These are phyloP conservation scores for Lepidothrix coronata DNA, from an alignment of 2,113 vertebrate genomes.

Conservation along the genomic window DNA sequence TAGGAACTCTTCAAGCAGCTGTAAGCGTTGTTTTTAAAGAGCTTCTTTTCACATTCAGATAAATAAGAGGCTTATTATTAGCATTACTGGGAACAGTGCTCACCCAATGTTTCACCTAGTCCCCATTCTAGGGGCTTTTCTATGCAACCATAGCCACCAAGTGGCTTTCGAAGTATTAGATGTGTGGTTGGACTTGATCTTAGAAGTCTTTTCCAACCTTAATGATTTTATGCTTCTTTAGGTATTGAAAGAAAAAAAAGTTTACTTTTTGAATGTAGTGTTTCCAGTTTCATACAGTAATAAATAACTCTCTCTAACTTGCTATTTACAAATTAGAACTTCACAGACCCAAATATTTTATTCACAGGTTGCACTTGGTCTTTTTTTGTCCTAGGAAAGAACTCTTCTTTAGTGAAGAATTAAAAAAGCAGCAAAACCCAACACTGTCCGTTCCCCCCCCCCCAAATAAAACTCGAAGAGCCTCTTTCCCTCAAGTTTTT, in stretches of 20 bases:
- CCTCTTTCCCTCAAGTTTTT: background rate
- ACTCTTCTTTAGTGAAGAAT: background rate
- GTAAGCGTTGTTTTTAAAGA: background rate
- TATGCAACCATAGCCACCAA: background rate
- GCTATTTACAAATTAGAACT: background rate
- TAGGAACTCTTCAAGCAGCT: background rate
- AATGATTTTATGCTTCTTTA: background rate
- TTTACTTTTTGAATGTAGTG: background rate
- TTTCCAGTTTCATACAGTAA: background rate
- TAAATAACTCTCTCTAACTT: background rate
- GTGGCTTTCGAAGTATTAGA: background rate
- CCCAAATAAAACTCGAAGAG: accelerated
- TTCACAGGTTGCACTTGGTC: background rate
- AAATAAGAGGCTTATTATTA: background rate
- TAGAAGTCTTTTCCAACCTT: background rate
- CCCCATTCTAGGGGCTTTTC: background rate
- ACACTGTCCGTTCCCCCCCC: accelerated
- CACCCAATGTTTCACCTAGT: accelerated
- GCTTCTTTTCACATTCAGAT: background rate
- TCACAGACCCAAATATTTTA: background rate
- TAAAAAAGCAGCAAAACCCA: background rate
- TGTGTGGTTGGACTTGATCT: background rate
- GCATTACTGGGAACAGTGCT: background rate
- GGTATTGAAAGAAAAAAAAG: background rate
- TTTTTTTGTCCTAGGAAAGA: background rate